Evolutionary conservation across 2,888 invertebrate species (phyloP).

Genomic region (Antheraea yamamai): DNA sequence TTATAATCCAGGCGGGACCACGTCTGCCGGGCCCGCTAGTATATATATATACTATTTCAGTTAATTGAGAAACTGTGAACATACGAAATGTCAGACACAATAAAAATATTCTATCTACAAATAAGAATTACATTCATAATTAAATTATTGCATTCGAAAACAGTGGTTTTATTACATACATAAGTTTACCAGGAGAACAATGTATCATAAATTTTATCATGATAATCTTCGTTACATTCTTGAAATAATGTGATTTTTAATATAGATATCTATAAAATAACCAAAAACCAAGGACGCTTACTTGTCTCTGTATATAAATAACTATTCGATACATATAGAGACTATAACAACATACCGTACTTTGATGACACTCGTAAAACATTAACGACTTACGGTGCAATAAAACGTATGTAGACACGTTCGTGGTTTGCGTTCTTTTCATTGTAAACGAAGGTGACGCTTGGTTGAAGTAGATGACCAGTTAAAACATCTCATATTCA

Average conservation of each 20-base stretch:
- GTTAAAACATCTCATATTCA: background rate
- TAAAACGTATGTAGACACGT: slow-evolving; percentile 31
- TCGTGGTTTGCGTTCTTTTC: slow-evolving; percentile 8
- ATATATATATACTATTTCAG: too few species aligned
- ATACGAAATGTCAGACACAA: background rate
- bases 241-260: background rate
- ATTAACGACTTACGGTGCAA: slow-evolving; percentile 32
- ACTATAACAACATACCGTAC: slow-evolving; percentile 14
- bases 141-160: background rate
- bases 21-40: too few species aligned
- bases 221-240: background rate
- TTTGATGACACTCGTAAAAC: slow-evolving; percentile 43
- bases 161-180: slow-evolving; percentile 1
- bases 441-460: slow-evolving; percentile 1
- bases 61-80: too few species aligned
- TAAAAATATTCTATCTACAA: background rate
- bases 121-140: background rate
- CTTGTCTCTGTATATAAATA: background rate
- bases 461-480: background rate
- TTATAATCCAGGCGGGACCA: too few species aligned
- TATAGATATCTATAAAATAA: background rate
- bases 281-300: slow-evolving; percentile 7
- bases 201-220: background rate
- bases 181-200: background rate
- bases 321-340: background rate